A percentile compares a stretch with the other conserved stretches of the same genome.
phyloP scores from a whole-genome alignment of 2,113 vertebrate species.

The Oxyura jamaicensis region DNA sequence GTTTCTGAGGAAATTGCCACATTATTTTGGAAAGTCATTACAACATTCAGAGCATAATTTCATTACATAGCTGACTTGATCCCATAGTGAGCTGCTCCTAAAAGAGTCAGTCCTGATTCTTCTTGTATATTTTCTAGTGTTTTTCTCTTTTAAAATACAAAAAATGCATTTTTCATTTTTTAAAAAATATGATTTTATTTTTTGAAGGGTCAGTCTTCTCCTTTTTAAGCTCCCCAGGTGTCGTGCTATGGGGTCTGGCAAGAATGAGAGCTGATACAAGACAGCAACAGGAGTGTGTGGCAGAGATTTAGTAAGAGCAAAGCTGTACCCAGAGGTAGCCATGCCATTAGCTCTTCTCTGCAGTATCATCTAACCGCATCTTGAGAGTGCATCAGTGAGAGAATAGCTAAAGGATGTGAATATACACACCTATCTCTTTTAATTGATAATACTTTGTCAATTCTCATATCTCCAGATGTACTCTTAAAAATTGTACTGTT shows the following conservation, averaged over 20 bases:
- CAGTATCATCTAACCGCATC: background rate
- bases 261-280: background rate
- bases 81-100: background rate
- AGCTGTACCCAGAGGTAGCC: background rate
- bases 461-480: background rate
- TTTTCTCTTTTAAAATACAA: background rate
- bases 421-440: background rate
- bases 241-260: background rate
- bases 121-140: background rate
- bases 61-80: background rate
- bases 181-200: background rate
- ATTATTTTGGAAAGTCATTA: background rate
- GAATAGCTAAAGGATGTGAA: background rate
- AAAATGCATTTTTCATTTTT: background rate
- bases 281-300: background rate
- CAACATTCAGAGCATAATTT: background rate
- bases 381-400: conserved; percentile 31
- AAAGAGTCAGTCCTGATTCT: background rate
- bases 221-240: background rate
- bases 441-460: background rate
- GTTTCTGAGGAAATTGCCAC: conserved; percentile 4
- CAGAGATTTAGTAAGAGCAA: background rate
- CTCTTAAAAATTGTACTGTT: background rate
- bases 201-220: background rate
- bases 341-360: background rate